Conservation (phyloP, 2,888 invertebrate species). For the Brenthis hecate region DNA sequence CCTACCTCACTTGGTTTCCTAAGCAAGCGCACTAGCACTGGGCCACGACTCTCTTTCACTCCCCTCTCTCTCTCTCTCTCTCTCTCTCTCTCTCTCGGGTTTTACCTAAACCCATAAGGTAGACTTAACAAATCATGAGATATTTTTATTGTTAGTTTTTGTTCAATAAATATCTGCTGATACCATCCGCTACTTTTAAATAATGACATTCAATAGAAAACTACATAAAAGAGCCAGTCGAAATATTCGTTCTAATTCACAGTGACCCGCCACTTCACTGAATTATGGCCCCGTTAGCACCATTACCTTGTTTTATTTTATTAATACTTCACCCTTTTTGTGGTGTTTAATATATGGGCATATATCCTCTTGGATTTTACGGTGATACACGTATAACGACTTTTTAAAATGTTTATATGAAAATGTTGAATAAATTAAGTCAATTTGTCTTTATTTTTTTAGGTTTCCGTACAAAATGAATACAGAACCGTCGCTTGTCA, state of each 20-base stretch:
- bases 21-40: too few relatives aligned
- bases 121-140: too few relatives aligned
- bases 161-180: neutral
- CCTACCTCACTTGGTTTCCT: too few relatives aligned
- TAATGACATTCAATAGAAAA: neutral
- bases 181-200: neutral
- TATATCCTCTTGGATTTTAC: constrained; percentile 5
- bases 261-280: neutral
- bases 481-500: too few relatives aligned
- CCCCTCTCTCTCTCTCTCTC: too few relatives aligned
- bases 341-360: neutral
- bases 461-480: neutral
- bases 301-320: constrained; percentile 17
- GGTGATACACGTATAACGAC: neutral
- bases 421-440: neutral
- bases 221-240: constrained; percentile 1
- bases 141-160: too few relatives aligned
- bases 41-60: too few relatives aligned
- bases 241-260: neutral
- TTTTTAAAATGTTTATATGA: constrained; percentile 3
- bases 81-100: too few relatives aligned
- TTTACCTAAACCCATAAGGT: too few relatives aligned
- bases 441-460: neutral
- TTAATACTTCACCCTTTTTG: constrained; percentile 6
- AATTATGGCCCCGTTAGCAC: neutral